phyloP scores from a whole-genome alignment of 64 coral and sea anemone species.

The Actinia tenebrosa region DNA sequence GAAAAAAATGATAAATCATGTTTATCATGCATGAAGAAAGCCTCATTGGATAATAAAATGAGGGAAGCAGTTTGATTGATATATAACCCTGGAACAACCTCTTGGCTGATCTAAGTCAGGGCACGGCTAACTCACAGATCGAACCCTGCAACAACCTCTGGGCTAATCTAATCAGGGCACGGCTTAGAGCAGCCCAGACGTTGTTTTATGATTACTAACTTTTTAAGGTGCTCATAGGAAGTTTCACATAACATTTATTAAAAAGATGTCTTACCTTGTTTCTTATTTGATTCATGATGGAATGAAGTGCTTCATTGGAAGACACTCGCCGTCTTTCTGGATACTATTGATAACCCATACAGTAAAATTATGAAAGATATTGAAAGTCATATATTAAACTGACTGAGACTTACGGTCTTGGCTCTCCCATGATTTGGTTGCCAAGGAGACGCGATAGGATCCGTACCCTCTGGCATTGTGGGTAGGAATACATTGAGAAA shows the following conservation, averaged over 20 bases:
- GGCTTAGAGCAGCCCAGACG: too few relatives aligned
- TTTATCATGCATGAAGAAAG: too few relatives aligned
- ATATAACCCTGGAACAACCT: too few relatives aligned
- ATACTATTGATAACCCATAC: background rate
- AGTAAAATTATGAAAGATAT: background rate
- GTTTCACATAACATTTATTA: background rate
- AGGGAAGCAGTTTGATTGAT: too few relatives aligned
- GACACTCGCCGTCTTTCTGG: background rate
- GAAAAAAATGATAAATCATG: too few relatives aligned
- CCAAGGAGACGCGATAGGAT: slow-evolving; percentile 11
- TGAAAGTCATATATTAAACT: background rate
- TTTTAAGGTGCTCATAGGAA: too few relatives aligned
- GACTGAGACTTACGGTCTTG: background rate
- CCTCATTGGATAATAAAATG: too few relatives aligned
- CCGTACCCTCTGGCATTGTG: slow-evolving; percentile 33
- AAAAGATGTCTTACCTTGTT: background rate
- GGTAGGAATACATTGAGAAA: slow-evolving; percentile 54
- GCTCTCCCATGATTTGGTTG: background rate
- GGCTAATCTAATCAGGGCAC: too few relatives aligned
- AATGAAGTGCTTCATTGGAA: background rate
- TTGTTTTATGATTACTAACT: too few relatives aligned
- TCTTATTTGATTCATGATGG: background rate
- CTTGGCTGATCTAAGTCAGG: too few relatives aligned
- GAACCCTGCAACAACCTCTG: too few relatives aligned
- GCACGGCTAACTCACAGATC: too few relatives aligned